phyloP scores from a whole-genome alignment of 1,140 invertebrate genomes.

The Acromyrmex echinatior region DNA sequence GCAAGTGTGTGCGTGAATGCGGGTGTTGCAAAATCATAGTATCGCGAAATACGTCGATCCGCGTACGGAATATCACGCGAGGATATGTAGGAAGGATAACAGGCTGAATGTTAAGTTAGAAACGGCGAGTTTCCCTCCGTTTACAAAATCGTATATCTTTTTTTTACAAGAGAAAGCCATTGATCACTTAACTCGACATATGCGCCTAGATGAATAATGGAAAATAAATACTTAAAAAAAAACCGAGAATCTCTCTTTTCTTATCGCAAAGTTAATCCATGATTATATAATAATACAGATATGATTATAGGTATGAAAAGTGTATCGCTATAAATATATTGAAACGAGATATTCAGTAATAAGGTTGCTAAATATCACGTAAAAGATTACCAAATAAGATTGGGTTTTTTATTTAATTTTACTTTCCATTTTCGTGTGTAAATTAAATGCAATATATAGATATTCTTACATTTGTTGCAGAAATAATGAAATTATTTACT shows the following conservation, averaged over 20 bases:
- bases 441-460: background rate
- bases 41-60: conserved; percentile 60
- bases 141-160: conserved; percentile 56
- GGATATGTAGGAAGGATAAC: conserved; percentile 50
- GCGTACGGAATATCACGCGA: conserved; percentile 66
- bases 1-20: conserved; percentile 42
- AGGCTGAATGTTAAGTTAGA: conserved; percentile 66
- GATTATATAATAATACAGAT: background rate
- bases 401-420: background rate
- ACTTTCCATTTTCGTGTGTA: background rate
- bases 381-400: no score
- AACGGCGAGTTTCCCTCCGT: conserved; percentile 53
- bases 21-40: conserved; percentile 66
- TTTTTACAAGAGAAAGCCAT: background rate
- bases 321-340: background rate
- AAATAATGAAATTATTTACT: conserved; percentile 6
- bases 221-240: background rate
- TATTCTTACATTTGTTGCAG: background rate
- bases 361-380: background rate
- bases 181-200: background rate
- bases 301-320: background rate
- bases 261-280: background rate
- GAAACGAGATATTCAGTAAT: background rate
- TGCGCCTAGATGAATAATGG: background rate
- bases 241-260: background rate